Percentiles rank a stretch among this genome's conserved stretches.
phyloP scores from a whole-genome alignment of 2,113 vertebrate species.

The Aviceda subcristata region DNA sequence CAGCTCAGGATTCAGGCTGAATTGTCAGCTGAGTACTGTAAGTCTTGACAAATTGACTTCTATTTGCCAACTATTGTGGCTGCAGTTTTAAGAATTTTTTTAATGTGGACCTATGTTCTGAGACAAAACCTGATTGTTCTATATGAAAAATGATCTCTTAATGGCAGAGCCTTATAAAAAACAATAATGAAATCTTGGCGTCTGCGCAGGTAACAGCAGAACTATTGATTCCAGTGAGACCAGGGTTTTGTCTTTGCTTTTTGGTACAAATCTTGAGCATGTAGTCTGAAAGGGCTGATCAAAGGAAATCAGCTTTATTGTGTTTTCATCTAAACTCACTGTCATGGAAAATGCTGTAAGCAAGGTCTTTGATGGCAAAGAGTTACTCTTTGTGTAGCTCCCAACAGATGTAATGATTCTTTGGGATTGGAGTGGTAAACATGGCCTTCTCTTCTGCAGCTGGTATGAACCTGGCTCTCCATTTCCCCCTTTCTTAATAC shows the following conservation, averaged over 20 bases:
- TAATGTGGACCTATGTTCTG: background rate
- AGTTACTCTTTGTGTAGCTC: background rate
- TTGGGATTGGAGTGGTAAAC: background rate
- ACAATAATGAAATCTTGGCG: background rate
- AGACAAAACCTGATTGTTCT: background rate
- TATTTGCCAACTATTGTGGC: background rate
- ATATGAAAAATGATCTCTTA: background rate
- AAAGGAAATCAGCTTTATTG: background rate
- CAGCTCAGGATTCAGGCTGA: background rate
- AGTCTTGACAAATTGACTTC: background rate
- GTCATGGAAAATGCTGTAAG: background rate
- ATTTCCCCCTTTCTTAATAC: background rate
- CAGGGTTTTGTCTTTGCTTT: background rate
- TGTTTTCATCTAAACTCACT: background rate
- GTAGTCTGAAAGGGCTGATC: background rate
- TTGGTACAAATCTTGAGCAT: background rate
- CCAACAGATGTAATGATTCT: background rate
- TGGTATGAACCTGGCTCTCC: background rate
- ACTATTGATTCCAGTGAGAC: background rate
- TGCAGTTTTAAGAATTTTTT: background rate
- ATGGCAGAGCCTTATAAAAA: background rate
- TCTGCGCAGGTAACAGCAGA: rapidly evolving
- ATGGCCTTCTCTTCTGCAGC: background rate
- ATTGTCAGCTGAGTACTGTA: background rate
- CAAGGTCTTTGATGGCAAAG: background rate